These are phyloP conservation scores for Pangasianodon hypophthalmus DNA, from an alignment of 2,113 vertebrate genomes.

Conservation along the genomic window DNA sequence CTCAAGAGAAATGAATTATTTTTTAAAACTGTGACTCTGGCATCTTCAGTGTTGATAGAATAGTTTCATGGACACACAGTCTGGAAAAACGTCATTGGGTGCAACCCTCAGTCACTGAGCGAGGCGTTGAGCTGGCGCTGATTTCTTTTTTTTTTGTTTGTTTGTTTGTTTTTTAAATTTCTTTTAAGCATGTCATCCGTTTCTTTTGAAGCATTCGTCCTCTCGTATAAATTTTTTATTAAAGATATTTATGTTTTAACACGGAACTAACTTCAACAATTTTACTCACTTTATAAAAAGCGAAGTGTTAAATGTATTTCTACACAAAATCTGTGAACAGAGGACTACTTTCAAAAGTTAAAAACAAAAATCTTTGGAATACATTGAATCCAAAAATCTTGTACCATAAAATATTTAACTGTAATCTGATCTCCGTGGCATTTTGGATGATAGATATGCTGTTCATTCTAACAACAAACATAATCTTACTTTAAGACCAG, in stretches of 20 bases:
- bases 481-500: neutral
- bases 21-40: neutral
- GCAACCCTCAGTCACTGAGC: neutral
- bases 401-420: neutral
- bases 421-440: neutral
- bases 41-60: neutral
- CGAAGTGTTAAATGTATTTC: neutral
- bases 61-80: neutral
- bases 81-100: neutral
- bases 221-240: neutral
- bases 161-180: too few species aligned
- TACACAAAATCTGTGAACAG: neutral
- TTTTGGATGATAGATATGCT: neutral
- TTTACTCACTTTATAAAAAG: neutral
- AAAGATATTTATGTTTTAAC: neutral
- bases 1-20: neutral
- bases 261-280: neutral
- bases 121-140: neutral
- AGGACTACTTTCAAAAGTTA: too few species aligned
- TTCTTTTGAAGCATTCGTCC: neutral
- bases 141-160: neutral
- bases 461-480: neutral
- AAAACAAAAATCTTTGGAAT: neutral
- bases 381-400: neutral
- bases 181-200: neutral